Conservation (phyloP, 2,113 vertebrate genomes). For the Myocastor coypus region DNA sequence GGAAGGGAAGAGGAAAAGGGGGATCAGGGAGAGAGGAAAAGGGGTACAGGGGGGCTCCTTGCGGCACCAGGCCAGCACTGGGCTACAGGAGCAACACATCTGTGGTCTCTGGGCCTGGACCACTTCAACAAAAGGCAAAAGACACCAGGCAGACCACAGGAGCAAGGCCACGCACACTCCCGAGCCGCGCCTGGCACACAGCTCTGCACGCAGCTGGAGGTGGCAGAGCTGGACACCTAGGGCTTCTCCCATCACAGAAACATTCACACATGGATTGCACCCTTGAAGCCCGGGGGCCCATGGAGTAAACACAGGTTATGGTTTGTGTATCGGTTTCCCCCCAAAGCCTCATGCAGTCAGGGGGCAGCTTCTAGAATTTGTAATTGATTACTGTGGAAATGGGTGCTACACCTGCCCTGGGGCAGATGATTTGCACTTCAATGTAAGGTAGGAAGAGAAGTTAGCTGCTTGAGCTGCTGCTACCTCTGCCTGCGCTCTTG, state of each 20-base stretch:
- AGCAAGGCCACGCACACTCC: not conserved
- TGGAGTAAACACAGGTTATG: not conserved
- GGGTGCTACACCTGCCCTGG: no score
- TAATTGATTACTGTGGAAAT: no score
- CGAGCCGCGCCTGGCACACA: not conserved
- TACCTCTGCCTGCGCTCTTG: no score
- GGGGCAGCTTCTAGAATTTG: no score
- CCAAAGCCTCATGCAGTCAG: no score
- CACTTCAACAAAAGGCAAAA: not conserved
- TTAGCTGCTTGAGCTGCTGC: no score
- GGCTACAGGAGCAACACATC: fast-evolving
- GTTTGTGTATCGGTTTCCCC: no score
- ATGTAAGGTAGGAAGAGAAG: no score
- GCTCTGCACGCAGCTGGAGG: fast-evolving
- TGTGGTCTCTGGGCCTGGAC: not conserved
- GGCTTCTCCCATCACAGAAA: not conserved
- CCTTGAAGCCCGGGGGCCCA: not conserved
- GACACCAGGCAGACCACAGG: not conserved
- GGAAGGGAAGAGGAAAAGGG: not conserved
- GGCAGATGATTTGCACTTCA: no score
- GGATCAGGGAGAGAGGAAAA: not conserved
- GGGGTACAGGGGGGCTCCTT: no score
- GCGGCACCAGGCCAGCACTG: not conserved
- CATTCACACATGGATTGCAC: not conserved
- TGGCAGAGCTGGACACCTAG: not conserved